Evolutionary conservation across 2,888 invertebrate genomes (phyloP).

Genomic region (Drosophila tanythrix): DNA sequence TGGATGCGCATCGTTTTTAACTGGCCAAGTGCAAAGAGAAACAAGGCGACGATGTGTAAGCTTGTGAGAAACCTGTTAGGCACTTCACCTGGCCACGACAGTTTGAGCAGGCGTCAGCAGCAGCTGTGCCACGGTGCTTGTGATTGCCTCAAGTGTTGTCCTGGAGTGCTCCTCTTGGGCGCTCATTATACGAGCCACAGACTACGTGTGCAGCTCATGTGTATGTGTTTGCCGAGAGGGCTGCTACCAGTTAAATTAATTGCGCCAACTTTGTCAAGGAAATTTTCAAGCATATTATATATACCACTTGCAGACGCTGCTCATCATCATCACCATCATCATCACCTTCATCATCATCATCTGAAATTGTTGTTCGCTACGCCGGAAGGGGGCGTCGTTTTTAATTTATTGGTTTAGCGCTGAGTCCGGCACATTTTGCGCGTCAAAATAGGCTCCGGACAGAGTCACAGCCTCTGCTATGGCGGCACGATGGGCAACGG

Average conservation of each 20-base stretch:
- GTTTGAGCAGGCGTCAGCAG: conserved; percentile 7
- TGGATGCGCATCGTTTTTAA: conserved; percentile 28
- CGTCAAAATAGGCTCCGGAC: conserved; percentile 87
- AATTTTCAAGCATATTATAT: conserved; percentile 56
- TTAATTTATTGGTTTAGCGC: conserved; percentile 28
- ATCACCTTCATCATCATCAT: conserved; percentile 9
- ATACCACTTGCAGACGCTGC: conserved; percentile 57
- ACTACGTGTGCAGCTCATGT: conserved; percentile 12
- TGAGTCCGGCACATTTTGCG: conserved; percentile 74
- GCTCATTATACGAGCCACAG: conserved; percentile 44
- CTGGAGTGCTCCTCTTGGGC: conserved; percentile 30
- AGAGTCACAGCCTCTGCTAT: conserved; percentile 86
- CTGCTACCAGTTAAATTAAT: conserved; percentile 30
- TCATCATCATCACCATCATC: conserved; percentile 11
- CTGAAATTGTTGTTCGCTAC: conserved; percentile 6
- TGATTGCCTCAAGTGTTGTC: conserved; percentile 45
- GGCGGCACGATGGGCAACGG: conserved; percentile 85
- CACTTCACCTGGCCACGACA: conserved; percentile 34
- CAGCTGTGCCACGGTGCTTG: conserved; percentile 13
- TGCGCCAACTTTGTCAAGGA: conserved; percentile 42
- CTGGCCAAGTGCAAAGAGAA: conserved; percentile 46
- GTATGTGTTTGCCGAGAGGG: conserved; percentile 4
- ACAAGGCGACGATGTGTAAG: conserved; percentile 17
- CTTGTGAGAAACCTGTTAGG: conserved; percentile 35
- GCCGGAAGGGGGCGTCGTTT: conserved; percentile 8